Conservation (phyloP, 2,113 vertebrate species). For the Ondatra zibethicus region DNA sequence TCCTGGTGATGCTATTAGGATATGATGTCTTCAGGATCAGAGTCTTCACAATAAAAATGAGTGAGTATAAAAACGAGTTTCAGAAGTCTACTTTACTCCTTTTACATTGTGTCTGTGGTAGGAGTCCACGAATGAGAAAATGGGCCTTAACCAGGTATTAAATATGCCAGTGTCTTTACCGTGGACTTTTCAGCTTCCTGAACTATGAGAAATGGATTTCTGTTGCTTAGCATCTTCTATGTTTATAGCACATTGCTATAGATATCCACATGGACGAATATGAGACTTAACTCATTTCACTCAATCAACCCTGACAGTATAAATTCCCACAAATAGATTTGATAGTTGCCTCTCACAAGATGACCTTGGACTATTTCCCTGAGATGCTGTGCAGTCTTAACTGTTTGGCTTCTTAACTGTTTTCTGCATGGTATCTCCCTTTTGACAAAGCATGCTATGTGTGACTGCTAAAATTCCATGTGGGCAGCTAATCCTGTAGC, state of each 20-base stretch:
- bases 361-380: conserved; percentile 19
- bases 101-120: too few relatives aligned
- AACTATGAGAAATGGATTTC: neutral
- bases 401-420: conserved; percentile 43
- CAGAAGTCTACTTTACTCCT: neutral
- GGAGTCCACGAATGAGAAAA: neutral
- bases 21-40: neutral
- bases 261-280: neutral
- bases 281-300: neutral
- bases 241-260: neutral
- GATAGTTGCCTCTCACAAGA: neutral
- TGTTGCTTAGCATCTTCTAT: neutral
- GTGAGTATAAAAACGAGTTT: neutral
- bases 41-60: neutral
- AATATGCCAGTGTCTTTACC: neutral
- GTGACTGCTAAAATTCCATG: conserved; percentile 3
- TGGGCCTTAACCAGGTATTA: neutral
- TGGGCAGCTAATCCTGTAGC: neutral
- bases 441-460: neutral
- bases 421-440: conserved; percentile 22
- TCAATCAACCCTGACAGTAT: neutral
- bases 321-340: neutral
- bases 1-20: neutral
- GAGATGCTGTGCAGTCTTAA: neutral
- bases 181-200: neutral